Base-by-base conservation (phyloP, 1,140 invertebrate species). In the Anagrus nilaparvatae region DNA sequence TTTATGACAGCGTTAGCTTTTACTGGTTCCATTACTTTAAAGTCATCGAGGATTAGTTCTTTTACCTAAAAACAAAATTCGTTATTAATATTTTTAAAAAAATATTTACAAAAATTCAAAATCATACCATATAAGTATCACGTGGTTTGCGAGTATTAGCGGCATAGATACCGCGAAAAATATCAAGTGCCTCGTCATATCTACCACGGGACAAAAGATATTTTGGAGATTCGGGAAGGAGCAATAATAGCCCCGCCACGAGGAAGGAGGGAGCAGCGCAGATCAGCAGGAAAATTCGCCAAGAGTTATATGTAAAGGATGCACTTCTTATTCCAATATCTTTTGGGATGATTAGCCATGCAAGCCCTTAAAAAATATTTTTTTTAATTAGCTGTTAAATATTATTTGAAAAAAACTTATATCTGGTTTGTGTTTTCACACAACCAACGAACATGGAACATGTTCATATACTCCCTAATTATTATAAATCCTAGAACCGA, bases 161-260 rank as follows among this genome's bases (percentile, higher is more conserved):
- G 30, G 78, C 71, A 59, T 86, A 89, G 52, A 90, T 88, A 39
- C 77, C 72, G 42, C 72, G 75, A 59, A 89, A 87, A 18, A 89
- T 82, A 51, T 79, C 75, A 21, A 90, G 63, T 1, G 87, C 84
- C 43, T 85, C 80, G 23, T 87, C 79, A 42, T 82, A 76, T 54
- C 77, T 74, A 53, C 87, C 84, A 44, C 76, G 75, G 3, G 79
- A 77, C 34, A 93, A 69, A 31, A 92, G 69, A 63, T 87, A 94
- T 62, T 92, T 92, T 2, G 90, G 89, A 50, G 87, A 92, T 69
- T 94, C 90, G n/a, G 89, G 89, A 53, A 94, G 75, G 46, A 88
- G 75, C 56, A 87, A 73, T 21, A 93, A 74, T 32, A 89, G 65
- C 35, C 79, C 76, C 29, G 84, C 86, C 27, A 91, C 87, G 29